Conservation (phyloP, 2,888 invertebrate species). For the Elgonia sp. region DNA sequence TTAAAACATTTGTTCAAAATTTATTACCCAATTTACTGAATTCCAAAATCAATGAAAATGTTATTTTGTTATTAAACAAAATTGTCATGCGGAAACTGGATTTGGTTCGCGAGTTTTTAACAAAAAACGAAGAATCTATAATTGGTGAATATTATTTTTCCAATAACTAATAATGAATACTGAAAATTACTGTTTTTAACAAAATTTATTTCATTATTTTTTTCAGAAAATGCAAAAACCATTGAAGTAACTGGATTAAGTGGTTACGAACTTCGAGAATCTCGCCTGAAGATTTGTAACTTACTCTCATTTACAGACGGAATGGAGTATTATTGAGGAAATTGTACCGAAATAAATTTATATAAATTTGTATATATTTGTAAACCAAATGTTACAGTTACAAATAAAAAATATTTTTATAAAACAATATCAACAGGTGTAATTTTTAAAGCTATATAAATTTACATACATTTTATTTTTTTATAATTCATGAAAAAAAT, state of each 20-base stretch:
- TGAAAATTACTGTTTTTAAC: neutral
- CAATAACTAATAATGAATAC: no score
- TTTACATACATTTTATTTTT: no score
- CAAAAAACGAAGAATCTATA: conserved; percentile 81
- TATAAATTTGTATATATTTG: neutral
- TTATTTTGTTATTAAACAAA: conserved; percentile 83
- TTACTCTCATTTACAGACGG: conserved; percentile 84
- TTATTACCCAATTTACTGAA: conserved; percentile 82
- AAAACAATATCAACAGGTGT: no score
- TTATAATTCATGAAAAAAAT: no score
- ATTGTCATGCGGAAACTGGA: conserved; percentile 82
- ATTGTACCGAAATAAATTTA: conserved; percentile 37
- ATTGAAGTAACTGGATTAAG: conserved; percentile 83
- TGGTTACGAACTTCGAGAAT: conserved; percentile 81
- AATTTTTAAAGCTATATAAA: no score
- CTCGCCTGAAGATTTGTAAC: conserved; percentile 85
- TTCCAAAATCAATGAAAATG: conserved; percentile 81
- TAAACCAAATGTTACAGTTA: no score
- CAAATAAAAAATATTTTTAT: no score
- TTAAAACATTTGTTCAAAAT: conserved; percentile 82
- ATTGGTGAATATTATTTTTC: conserved; percentile 82
- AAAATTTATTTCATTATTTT: conserved; percentile 10
- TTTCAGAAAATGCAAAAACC: conserved; percentile 84
- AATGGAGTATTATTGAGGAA: conserved; percentile 82
- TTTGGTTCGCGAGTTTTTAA: conserved; percentile 82